Conservation (phyloP, 2,888 invertebrate genomes). For the Aspidapion aeneum region DNA sequence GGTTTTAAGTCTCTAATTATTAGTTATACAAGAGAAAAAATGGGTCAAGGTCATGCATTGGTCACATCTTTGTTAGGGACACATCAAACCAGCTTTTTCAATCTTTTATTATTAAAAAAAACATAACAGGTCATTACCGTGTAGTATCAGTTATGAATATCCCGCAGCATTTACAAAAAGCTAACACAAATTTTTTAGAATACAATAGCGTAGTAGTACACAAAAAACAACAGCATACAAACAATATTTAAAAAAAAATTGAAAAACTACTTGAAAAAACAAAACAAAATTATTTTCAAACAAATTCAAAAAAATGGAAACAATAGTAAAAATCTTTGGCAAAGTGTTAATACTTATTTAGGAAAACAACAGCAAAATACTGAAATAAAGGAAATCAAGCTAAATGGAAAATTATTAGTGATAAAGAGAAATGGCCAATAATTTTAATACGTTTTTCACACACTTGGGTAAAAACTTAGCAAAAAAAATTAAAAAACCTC, state of each 20-base stretch:
- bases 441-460: background rate
- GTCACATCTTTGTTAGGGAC: background rate
- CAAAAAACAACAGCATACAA: background rate
- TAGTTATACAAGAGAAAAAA: background rate
- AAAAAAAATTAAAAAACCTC: background rate
- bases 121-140: no score
- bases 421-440: background rate
- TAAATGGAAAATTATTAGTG: background rate
- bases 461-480: background rate
- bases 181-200: no score
- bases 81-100: no score
- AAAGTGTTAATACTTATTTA: background rate
- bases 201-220: no score
- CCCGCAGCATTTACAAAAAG: no score
- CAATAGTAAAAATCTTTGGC: background rate
- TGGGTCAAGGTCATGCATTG: background rate
- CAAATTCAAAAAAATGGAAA: background rate
- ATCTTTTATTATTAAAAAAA: no score
- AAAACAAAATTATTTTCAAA: no score
- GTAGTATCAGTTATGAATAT: no score
- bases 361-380: background rate
- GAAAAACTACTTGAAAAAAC: background rate
- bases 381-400: no score
- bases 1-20: background rate
- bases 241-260: background rate